Evolutionary conservation across 2,113 vertebrate genomes (phyloP), one percentile per base, ranked within the genome.

Genomic region (Halcyon malimbica): DNA sequence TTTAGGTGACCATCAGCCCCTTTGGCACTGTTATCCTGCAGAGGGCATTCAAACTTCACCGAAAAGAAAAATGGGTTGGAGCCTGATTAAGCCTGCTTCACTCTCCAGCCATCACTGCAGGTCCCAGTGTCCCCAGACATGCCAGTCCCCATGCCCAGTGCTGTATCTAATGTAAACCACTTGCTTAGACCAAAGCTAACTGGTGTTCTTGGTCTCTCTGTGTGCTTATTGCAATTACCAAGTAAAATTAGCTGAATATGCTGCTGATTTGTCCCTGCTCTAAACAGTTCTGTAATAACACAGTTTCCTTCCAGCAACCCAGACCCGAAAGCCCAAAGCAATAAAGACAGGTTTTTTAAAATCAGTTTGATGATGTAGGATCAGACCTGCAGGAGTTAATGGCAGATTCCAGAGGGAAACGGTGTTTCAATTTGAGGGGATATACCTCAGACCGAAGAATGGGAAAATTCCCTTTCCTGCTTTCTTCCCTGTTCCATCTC

Each of bases 41-140:
- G 96, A 94, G 94, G 97, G 96, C 96, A 96, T 95, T 91, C 78
- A 90, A 88, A 96, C 91, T 93, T 95, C 93, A 90, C 80, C 2
- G 4, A 84, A 82, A 41, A 84, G 71, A 90, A 11, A 37, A 90
- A 18, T 24, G 42, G 41, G 37, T 31, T 67, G 75, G 20, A 82
- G 70, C 68, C 25, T 89, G 28, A 7, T 41, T 12, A 63, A 29
- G 11, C 50, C 78, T 64, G 62, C 78, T 90, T 33, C 0, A 0
- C 21, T 82, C 70, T 78, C 20, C 62, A 70, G 50, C 44, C 0
- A 0, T 33, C 78, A 9, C 67, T 60, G 37, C 79, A 57, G 78
- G 41, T 28, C 16, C 25, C 70, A 15, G 18, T 24, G 8, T n/a
- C 81, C 59, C 54, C 51, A 50, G 57, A 10, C 29, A 5, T 5